Evolutionary conservation across 2,888 invertebrate species (phyloP), one percentile per base, ranked within the genome.

Genomic region (Drosophila dives): DNA sequence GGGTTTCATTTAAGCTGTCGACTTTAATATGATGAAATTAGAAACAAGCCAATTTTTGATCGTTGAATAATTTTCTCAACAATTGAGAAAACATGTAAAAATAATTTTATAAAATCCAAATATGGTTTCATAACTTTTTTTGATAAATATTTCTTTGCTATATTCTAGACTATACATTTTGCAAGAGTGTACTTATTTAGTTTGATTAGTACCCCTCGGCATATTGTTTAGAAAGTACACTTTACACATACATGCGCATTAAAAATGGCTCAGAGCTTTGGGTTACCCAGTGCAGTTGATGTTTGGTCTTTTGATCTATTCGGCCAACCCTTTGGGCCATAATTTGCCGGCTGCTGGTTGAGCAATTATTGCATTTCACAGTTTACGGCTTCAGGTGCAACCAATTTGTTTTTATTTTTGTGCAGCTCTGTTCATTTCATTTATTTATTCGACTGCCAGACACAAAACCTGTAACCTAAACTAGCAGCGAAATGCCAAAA

Each of bases 361-460:
- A 54, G 71, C 80, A 82, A 82, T 82, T 82, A 79, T 76, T 51
- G 40, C 50, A 59, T 58, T 65, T 77, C 55, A 56, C 49, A 55
- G 60, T 33, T 51, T 48, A 34, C 58, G 45, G 68, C 75, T 79
- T 79, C 74, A 86, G 86, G 86, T 86, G 83, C 53, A 80, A 64
- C 36, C 55, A 50, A 66, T 77, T 81, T 77, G 50, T 66, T 69
- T 59, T 62, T 61, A 45, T 64, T 55, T 55, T 66, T 53, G 15
- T 49, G 65, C 65, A 42, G 29, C 34, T 78, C 26, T 54, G 23
- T 64, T 23, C 4, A 53, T 55, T 33, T 45, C 42, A 50, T 54
- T 59, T 54, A 36, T 59, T 59, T 48, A 34, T 33, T 40, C 49
- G 50, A 50, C 60, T 61, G 45, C 33, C 42, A 64, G 32, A 34